Conservation (phyloP, 2,888 invertebrate species). For the Schizotus pectinicornis region DNA sequence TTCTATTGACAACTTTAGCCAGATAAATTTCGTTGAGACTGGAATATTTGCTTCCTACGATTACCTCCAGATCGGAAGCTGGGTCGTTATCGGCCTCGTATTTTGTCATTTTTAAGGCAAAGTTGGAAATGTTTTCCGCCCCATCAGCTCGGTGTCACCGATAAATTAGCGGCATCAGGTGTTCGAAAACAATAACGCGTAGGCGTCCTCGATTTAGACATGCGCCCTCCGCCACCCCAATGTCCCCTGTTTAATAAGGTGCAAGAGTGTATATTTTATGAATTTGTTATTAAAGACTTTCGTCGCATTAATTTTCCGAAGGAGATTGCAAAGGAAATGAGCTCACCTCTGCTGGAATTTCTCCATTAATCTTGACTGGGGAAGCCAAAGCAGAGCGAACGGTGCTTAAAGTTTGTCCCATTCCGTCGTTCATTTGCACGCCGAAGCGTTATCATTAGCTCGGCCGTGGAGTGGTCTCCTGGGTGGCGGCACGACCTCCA, state of each 20-base stretch:
- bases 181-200: constrained; percentile 15
- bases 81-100: too few species aligned
- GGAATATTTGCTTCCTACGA: too few species aligned
- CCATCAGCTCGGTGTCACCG: background rate
- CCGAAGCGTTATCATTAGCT: constrained; percentile 49
- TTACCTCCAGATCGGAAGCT: too few species aligned
- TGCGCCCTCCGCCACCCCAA: too few species aligned
- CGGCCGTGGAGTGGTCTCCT: constrained; percentile 43
- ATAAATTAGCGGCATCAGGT: constrained; percentile 25
- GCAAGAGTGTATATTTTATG: constrained; percentile 29
- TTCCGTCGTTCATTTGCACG: constrained; percentile 51
- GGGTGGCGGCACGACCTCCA: constrained; percentile 35
- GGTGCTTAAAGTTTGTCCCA: constrained; percentile 43
- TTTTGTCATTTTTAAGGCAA: too few species aligned
- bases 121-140: too few species aligned
- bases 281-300: constrained; percentile 33
- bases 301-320: constrained; percentile 31
- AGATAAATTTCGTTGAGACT: too few species aligned
- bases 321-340: constrained; percentile 32
- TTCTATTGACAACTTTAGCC: too few species aligned
- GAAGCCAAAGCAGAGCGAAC: constrained; percentile 23
- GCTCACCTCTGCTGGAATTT: constrained; percentile 32
- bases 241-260: constrained; percentile 27
- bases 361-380: constrained; percentile 40
- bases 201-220: too few species aligned